Conservation (phyloP, 2,113 vertebrate genomes). For the Neogobius melanostomus region DNA sequence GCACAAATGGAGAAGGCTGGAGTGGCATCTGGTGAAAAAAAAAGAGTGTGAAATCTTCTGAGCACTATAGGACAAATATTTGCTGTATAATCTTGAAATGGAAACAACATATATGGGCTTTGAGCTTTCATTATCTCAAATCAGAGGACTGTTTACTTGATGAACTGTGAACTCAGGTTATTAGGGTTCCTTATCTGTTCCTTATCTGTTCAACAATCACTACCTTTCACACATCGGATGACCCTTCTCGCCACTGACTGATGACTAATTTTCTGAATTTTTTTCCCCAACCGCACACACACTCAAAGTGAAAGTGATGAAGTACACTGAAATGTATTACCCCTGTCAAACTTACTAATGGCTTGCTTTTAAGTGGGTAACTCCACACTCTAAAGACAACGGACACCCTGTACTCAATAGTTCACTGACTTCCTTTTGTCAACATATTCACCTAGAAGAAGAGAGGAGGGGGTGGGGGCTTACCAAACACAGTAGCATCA, state of each 20-base stretch:
- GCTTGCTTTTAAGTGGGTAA: slow-evolving; percentile 61
- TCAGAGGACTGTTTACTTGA: background rate
- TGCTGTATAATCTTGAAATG: too few relatives aligned
- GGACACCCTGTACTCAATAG: slow-evolving; percentile 54
- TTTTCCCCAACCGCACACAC: background rate
- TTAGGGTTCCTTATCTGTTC: background rate
- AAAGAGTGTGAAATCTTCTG: background rate
- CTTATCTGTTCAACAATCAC: background rate
- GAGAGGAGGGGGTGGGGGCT: background rate
- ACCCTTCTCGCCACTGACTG: background rate
- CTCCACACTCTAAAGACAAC: slow-evolving; percentile 55
- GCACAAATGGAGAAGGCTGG: too few relatives aligned
- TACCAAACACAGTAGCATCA: slow-evolving; percentile 28
- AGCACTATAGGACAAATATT: background rate
- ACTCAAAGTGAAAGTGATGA: slow-evolving; percentile 58
- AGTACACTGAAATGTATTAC: slow-evolving; percentile 51
- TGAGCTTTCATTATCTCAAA: too few relatives aligned
- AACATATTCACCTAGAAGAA: slow-evolving; percentile 14
- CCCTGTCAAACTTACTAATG: slow-evolving; percentile 61
- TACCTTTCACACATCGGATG: background rate
- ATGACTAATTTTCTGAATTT: background rate
- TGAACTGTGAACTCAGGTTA: background rate
- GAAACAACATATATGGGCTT: too few relatives aligned
- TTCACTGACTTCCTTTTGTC: slow-evolving; percentile 48
- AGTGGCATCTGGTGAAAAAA: background rate